Evolutionary conservation across 1,140 invertebrate genomes (phyloP).

Genomic region (Ceratina calcarata): DNA sequence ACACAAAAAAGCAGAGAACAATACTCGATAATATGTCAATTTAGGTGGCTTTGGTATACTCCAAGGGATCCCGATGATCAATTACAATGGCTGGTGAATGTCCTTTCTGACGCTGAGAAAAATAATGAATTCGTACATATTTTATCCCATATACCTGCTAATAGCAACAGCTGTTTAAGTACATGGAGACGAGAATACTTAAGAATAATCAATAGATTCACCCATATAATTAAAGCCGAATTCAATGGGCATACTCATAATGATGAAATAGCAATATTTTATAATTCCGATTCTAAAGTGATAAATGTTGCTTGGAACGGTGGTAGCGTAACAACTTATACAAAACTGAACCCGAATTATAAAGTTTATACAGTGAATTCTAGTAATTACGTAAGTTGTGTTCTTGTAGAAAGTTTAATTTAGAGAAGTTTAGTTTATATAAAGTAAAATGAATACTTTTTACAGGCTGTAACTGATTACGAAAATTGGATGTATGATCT

Average conservation of each 20-base stretch:
- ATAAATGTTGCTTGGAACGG: constrained; percentile 88
- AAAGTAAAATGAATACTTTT: constrained; percentile 24
- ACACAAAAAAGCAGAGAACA: not conserved
- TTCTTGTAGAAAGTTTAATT: not conserved
- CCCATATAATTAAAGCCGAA: constrained; percentile 86
- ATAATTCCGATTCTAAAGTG: constrained; percentile 79
- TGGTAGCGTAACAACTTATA: constrained; percentile 86
- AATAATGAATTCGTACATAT: constrained; percentile 90
- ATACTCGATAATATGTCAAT: too few relatives aligned
- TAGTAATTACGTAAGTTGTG: constrained; percentile 81
- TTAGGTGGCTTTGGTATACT: constrained; percentile 84
- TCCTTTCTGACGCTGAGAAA: constrained; percentile 86
- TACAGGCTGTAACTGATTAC: constrained; percentile 84
- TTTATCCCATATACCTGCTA: constrained; percentile 90
- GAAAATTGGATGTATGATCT: constrained; percentile 89
- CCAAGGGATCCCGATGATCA: constrained; percentile 85
- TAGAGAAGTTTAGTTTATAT: constrained; percentile 12
- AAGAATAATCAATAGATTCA: constrained; percentile 83
- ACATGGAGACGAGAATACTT: constrained; percentile 86
- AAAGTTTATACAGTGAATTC: constrained; percentile 86
- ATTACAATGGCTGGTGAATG: constrained; percentile 88
- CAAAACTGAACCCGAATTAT: constrained; percentile 90
- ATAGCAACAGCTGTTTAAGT: constrained; percentile 84
- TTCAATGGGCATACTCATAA: constrained; percentile 92
- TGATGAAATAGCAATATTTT: constrained; percentile 87